Evolutionary conservation across 2,888 invertebrate species (phyloP).

Genomic region (Tanytarsus gracilentus): DNA sequence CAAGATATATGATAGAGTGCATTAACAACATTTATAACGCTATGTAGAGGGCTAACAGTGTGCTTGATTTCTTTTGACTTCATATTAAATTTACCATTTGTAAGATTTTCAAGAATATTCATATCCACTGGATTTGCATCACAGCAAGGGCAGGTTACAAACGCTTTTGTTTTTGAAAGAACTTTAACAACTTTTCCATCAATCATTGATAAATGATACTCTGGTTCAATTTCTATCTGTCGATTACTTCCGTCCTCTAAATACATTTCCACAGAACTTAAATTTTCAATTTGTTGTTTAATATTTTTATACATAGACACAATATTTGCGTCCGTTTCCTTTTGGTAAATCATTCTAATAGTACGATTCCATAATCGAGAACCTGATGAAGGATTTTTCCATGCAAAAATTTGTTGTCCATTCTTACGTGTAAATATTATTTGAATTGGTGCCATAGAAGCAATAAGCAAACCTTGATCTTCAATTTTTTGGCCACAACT

Average conservation of each 20-base stretch:
- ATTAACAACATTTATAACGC: too few species aligned
- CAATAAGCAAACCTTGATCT: neutral
- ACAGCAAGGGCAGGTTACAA: neutral
- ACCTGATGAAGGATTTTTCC: neutral
- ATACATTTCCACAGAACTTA: neutral
- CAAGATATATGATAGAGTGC: too few species aligned
- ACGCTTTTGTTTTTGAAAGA: neutral
- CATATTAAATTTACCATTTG: too few species aligned
- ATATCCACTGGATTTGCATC: neutral
- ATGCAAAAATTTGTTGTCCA: neutral
- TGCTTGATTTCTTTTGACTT: too few species aligned
- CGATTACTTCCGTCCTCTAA: too few species aligned
- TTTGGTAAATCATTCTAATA: too few species aligned
- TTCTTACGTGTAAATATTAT: neutral
- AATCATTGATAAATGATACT: neutral
- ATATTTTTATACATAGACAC: too few species aligned
- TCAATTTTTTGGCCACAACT: neutral
- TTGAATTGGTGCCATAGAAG: neutral
- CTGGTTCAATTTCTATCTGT: too few species aligned
- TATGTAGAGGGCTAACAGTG: too few species aligned
- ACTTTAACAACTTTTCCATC: neutral
- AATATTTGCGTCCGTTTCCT: too few species aligned
- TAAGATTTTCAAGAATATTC: neutral
- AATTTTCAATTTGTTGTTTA: too few species aligned
- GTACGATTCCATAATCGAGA: too few species aligned